Evolutionary conservation across 2,113 vertebrate genomes (phyloP), one percentile per base, ranked within the genome.

Genomic region (Plecotus auritus): DNA sequence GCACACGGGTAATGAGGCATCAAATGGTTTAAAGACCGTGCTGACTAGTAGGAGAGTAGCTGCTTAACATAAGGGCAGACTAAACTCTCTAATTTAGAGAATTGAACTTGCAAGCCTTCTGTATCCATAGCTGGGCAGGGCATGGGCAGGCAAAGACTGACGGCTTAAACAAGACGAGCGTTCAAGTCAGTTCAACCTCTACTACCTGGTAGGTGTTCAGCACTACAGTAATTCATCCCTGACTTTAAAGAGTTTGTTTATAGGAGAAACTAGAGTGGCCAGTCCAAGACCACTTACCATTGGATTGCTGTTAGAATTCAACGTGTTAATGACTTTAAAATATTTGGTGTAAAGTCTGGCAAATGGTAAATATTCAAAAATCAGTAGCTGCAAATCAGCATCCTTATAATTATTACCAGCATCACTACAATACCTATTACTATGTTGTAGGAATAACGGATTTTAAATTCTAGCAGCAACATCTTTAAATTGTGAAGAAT

Each of bases 11-110:
- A 90, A 88, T 40, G 82, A 74, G 82, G 66, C 81, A 84, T 74
- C 35, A 87, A 42, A 83, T 67, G 80, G 66, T 59, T 56, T 88
- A 88, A 91, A 89, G 26, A 70, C 32, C 12, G 4, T 40, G 69
- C 47, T 72, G 49, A 93, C 51, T 35, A 22, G 35, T 37, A 20
- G 64, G 32, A 90, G 59, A 85, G 42, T 1, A 69, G 9, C 32
- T 90, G 66, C 28, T 47, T 76, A 64, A 74, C 30, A 20, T 26
- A 91, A 90, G 23, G 23, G 18, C 59, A 95, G 22, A 54, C 35
- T 86, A 69, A 95, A 77, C 35, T 95, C n/a, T 49, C 64, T 56
- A 64, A 88, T n/a, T 73, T 47, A 82, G 7, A 94, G 37, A 92
- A 20, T 5, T 70, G 13, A 87, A 86, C 72, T 28, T 61, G 13